Evolutionary conservation across 2,113 vertebrate species (phyloP), one percentile per base, ranked within the genome.

Genomic region (Herpailurus yagouaroundi): DNA sequence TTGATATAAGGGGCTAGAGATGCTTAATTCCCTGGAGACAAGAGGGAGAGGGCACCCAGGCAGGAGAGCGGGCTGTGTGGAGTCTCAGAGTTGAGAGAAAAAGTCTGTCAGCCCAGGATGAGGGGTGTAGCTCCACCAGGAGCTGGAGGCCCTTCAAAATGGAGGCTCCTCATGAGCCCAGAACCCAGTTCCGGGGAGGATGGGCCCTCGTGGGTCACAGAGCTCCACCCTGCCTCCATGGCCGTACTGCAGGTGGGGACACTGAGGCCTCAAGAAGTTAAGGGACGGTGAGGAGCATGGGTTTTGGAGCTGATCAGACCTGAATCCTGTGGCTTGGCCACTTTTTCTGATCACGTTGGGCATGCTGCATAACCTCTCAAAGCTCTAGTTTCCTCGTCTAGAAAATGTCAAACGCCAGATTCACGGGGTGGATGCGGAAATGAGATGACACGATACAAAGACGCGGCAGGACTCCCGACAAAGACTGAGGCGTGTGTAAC

Each of bases 381-480:
- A 48, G 64, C 41, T 29, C 36, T 23, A 7, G 29, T 84, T 89
- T 93, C n/a, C 57, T 81, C 14, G 0, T 36, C 36, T 48, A 9
- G 77, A n/a, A 38, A 68, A 1, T 9, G 33, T 52, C 45, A 63
- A 55, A 25, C 23, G 8, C 38, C 38, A 83, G 0, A n/a, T 52
- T 52, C 50, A 8, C 1, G 25, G 48, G 71, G 23, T 36, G 45
- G 27, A 10, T 45, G 60, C 45, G 94, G 38, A 64, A 60, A 19
- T 0, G 25, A 52, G 33, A 4, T 63, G 66, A 41, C 25, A 3
- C 21, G 1, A 45, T 4, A 3, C 9, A 7, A 4, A 21, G 9
- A 29, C 16, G 55, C 52, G 63, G 64, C 64, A 55, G 7, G 63
- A 23, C 31, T 73, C 45, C 63, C 5, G 4, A n/a, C 4, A 31